Conservation (phyloP, 2,113 vertebrate species). For the Mormyrus iriodes region DNA sequence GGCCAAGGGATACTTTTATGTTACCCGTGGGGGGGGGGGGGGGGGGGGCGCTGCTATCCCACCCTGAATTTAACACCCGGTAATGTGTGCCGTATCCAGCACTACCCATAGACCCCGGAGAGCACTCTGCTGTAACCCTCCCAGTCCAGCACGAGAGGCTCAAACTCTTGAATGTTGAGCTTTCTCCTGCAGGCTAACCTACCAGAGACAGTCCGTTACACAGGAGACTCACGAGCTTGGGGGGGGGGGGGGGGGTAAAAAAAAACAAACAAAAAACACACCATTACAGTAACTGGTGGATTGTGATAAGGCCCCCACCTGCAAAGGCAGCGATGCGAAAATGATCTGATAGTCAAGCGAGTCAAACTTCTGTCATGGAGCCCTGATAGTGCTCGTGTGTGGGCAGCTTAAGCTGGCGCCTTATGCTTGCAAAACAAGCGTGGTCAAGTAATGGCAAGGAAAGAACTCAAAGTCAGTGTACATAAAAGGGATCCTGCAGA, state of each 20-base stretch:
- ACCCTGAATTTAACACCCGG: not conserved
- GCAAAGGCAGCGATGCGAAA: not conserved
- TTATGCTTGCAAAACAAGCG: slow-evolving; percentile 12
- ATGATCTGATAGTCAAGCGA: not conserved
- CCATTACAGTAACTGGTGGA: not conserved
- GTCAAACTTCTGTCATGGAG: not conserved
- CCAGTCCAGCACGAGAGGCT: not conserved
- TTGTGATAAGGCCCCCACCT: slow-evolving; percentile 14
- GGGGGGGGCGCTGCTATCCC: too few relatives aligned
- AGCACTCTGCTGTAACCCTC: not conserved
- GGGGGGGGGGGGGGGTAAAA: not conserved
- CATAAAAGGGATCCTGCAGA: slow-evolving; percentile 7
- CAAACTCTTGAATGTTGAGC: not conserved
- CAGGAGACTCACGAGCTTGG: not conserved
- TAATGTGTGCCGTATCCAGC: not conserved
- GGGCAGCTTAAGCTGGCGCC: slow-evolving; percentile 14
- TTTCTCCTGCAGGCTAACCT: not conserved
- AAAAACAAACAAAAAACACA: not conserved
- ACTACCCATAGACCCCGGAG: not conserved
- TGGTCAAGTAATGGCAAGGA: slow-evolving; percentile 19
- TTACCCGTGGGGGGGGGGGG: not conserved
- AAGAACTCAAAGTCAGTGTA: slow-evolving; percentile 10
- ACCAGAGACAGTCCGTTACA: slow-evolving; percentile 6
- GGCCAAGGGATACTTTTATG: not conserved
- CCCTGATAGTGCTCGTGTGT: slow-evolving; percentile 3